A percentile compares a stretch with the other conserved stretches of the same genome.
Conservation (phyloP, 2,113 vertebrate genomes). For the Osmerus eperlanus region DNA sequence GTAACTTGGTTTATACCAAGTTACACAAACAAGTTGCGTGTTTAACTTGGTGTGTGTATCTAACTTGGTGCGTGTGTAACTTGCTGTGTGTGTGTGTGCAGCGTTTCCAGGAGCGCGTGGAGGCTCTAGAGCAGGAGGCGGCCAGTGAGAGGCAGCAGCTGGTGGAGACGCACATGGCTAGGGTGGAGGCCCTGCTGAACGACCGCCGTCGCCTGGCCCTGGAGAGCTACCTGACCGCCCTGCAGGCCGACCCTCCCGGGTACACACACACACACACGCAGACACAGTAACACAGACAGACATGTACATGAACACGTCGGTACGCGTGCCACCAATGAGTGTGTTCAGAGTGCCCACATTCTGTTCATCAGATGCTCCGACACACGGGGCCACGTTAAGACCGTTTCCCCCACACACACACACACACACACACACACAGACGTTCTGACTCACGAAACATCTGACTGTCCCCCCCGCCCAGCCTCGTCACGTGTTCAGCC, state of each 20-base stretch:
- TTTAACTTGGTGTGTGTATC: neutral
- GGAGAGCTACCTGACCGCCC: slow-evolving; percentile 92
- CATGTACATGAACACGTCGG: neutral
- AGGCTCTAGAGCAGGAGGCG: slow-evolving; percentile 93
- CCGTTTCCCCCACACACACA: neutral
- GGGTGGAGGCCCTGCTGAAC: slow-evolving; percentile 95
- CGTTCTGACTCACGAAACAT: too few relatives aligned
- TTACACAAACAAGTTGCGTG: neutral
- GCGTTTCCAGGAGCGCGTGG: slow-evolving; percentile 98
- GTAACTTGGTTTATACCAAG: too few relatives aligned
- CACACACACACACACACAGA: neutral
- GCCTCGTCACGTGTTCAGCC: slow-evolving; percentile 95
- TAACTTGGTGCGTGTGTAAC: neutral
- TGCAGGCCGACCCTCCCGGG: slow-evolving; percentile 82
- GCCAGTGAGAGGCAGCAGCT: slow-evolving; percentile 94
- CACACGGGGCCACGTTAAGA: too few relatives aligned
- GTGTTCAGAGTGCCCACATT: too few relatives aligned
- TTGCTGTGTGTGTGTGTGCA: slow-evolving; percentile 44
- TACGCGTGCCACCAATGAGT: neutral
- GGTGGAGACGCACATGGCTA: slow-evolving; percentile 97
- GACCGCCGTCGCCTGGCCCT: slow-evolving; percentile 91
- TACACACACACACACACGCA: slow-evolving; percentile 4
- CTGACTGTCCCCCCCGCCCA: slow-evolving; percentile 36
- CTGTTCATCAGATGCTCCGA: too few relatives aligned
- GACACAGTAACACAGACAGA: neutral